Base-by-base conservation (phyloP, 2,797 vertebrate genomes). In the Halcyon leucocephala region DNA sequence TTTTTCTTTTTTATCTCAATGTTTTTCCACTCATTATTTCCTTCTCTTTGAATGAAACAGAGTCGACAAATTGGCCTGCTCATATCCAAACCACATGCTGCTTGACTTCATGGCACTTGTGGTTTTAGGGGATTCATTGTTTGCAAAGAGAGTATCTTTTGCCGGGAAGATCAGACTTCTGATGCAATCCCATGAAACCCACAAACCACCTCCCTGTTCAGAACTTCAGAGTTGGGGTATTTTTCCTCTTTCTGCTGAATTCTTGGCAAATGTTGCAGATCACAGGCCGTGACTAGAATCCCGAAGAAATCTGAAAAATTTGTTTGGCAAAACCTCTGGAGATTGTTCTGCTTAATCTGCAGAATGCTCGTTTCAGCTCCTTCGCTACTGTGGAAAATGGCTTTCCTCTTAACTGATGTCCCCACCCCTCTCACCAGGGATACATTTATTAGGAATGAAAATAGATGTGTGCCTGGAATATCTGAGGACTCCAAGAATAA, bases 141-240 rank as follows among this genome's bases (percentile, higher is more conserved):
- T 96, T 96, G 95, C 85, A 91, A 48, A 90, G 77, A 89, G 96
- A 96, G n/a, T 79, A 65, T 94, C 70, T 97, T 70, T 60, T 96
- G 93, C 95, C 17, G 91, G 95, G 96, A 96, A 96, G 85, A 96
- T 96, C 93, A 95, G 94, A 84, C 87, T 96, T 95, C 96, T 96
- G 96, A 96, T 96, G 96, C 95, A 96, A 96, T 95, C 93, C 95
- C 91, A 60, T 91, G 95, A 97, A 97, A 97, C 77, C 95, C 96
- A 96, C 96, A 97, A 97, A 94, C 96, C 94, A 96, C 82, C 85
- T 95, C 88, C 87, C 91, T 94, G 24, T 60, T 94, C 90, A 96
- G 67, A 95, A 82, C 90, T 91, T 86, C 80, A 65, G 88, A 77
- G 73, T 39, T 71, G 67, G 90, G 73, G 83, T 66, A 64, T 82